phyloP scores from a whole-genome alignment of 2,888 invertebrate genomes.

The Drosophila meridiana region DNA sequence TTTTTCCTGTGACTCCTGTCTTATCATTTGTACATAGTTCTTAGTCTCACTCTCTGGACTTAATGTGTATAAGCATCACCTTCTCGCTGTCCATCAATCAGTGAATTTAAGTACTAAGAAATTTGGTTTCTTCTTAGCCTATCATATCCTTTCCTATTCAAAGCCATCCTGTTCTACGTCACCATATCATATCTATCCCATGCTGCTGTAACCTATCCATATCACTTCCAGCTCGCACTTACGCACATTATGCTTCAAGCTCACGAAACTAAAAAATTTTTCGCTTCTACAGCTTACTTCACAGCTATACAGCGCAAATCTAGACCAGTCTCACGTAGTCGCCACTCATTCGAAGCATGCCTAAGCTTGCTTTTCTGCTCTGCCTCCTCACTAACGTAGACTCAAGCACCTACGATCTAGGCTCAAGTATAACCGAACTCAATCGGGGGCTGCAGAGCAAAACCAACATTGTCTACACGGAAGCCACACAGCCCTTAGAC shows the following conservation, averaged over 20 bases:
- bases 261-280: constrained; percentile 5
- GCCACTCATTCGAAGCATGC: constrained; percentile 30
- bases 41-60: background rate
- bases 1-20: background rate
- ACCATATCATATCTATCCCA: background rate
- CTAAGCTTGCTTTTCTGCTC: constrained; percentile 11
- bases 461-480: constrained; percentile 45
- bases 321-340: background rate
- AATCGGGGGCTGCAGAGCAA: constrained; percentile 32
- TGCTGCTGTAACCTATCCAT: background rate
- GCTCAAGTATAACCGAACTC: constrained; percentile 24
- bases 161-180: background rate
- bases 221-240: background rate
- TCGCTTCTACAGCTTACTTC: constrained; percentile 27
- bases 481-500: constrained; percentile 4
- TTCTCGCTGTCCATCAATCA: background rate
- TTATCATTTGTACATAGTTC: background rate
- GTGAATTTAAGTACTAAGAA: background rate
- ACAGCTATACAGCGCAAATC: constrained; percentile 6
- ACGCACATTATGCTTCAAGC: background rate
- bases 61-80: background rate
- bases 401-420: constrained; percentile 17
- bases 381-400: constrained; percentile 2
- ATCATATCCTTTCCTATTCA: background rate
- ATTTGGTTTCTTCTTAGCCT: background rate